These are phyloP conservation scores for Sander vitreus DNA, from an alignment of 2,113 vertebrate species.

Conservation along the genomic window DNA sequence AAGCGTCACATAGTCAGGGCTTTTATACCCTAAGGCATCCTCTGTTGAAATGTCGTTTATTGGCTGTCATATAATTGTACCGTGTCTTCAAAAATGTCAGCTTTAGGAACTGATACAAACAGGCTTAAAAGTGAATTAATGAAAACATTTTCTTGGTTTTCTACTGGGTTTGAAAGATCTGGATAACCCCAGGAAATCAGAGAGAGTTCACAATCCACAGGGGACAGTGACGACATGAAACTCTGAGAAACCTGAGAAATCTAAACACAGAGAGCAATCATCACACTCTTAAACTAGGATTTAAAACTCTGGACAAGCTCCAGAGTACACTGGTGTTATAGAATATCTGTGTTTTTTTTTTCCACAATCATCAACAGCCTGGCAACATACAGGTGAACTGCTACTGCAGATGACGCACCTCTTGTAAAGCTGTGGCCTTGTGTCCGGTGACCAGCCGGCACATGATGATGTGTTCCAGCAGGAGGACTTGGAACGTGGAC, in stretches of 20 bases:
- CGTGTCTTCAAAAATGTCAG: neutral
- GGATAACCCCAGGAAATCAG: neutral
- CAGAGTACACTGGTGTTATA: neutral
- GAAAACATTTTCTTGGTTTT: neutral
- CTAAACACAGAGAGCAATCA: constrained; percentile 70
- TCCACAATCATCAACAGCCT: neutral
- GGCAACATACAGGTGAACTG: neutral
- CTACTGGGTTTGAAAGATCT: neutral
- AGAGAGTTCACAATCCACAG: neutral
- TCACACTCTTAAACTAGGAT: neutral
- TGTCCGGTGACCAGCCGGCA: constrained; percentile 94
- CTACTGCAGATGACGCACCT: constrained; percentile 74
- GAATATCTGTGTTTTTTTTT: neutral
- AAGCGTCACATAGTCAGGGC: constrained; percentile 25
- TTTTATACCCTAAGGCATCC: neutral
- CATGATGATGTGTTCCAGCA: constrained; percentile 96
- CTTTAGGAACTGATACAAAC: neutral
- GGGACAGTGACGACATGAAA: neutral
- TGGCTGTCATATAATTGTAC: neutral
- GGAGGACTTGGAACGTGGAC: constrained; percentile 94
- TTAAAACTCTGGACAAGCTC: neutral
- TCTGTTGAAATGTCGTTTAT: neutral
- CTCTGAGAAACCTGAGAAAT: constrained; percentile 89
- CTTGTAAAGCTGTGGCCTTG: constrained; percentile 93
- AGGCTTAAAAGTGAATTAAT: no score